These are phyloP conservation scores for Spinus pinus DNA, from an alignment of 2,797 vertebrate species.

Conservation along the genomic window DNA sequence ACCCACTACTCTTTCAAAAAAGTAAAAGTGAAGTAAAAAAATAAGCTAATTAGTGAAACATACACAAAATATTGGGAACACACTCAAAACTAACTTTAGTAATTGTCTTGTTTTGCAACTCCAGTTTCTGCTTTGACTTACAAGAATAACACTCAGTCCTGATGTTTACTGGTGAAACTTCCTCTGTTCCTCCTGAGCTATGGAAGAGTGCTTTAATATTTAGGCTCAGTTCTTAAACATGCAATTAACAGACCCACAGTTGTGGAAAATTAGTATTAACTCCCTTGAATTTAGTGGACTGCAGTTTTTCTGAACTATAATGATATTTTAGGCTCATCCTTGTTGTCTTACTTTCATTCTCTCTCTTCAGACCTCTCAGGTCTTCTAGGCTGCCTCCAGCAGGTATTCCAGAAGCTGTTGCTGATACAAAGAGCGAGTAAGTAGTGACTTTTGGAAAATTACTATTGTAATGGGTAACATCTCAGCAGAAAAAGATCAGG, in stretches of 20 bases:
- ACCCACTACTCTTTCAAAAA: neutral
- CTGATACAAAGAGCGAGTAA: slow-evolving; percentile 78
- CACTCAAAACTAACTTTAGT: neutral
- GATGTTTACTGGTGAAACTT: neutral
- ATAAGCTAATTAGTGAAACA: neutral
- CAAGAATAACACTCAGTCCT: neutral
- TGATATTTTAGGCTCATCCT: neutral
- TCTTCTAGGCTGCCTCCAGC: slow-evolving; percentile 74
- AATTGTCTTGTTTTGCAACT: neutral
- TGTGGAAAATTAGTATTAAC: neutral
- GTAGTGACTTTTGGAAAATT: slow-evolving; percentile 51
- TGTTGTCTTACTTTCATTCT: neutral
- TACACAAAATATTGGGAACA: neutral
- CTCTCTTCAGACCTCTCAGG: slow-evolving; percentile 78
- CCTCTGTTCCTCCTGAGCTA: neutral
- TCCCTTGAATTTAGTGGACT: neutral
- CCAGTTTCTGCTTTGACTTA: neutral
- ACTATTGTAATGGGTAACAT: neutral
- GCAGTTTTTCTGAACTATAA: neutral
- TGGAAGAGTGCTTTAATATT: neutral
- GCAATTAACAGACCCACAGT: neutral
- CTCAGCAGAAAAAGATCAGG: neutral
- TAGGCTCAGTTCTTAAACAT: neutral
- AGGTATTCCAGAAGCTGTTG: slow-evolving; percentile 61
- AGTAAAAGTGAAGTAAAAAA: neutral